Evolutionary conservation across 2,888 invertebrate species (phyloP), one percentile per base, ranked within the genome.

Genomic region (Idaea aversata): DNA sequence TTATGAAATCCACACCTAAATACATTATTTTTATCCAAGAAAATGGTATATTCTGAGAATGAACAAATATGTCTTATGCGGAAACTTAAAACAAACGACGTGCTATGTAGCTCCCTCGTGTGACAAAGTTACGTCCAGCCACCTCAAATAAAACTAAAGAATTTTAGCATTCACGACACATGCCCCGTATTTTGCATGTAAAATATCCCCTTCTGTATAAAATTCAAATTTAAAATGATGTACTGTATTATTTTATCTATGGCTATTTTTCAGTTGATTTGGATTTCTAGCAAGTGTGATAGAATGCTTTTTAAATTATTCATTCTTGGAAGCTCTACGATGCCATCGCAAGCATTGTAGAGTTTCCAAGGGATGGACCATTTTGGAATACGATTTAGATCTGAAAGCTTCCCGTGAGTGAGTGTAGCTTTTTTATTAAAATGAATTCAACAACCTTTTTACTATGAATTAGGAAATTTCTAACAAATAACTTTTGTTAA

Each of bases 221-320:
- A 38, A 25, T 64, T 60, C 60, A 38, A 60, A 60, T 15, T 88
- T 72, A 94, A 94, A 71, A 94, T 92, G 75, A 34, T 47, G 47
- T 13, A 47, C 13, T 47, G 47, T 47, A 47, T 7, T 47, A n/a
- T n/a, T n/a, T n/a, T n/a, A 47, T 47, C 13, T 13, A 13, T 7
- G 6, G 47, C 47, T 47, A 3, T 47, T 47, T 10, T 13, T 13
- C 47, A 13, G 13, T 7, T 47, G 47, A 7, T 7, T 7, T 47
- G 47, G 47, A 47, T 10, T 25, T 25, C 25, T 25, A 25, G 25
- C 25, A 25, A 3, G 25, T 25, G n/a, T n/a, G n/a, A n/a, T n/a
- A n/a, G n/a, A n/a, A n/a, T n/a, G 25, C 25, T 25, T 25, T 25
- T 25, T 25, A 25, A 25, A 25, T 25, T 25, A 3, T 25, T 25